Conservation (phyloP, 2,113 vertebrate genomes). For the Malurus elegans region DNA sequence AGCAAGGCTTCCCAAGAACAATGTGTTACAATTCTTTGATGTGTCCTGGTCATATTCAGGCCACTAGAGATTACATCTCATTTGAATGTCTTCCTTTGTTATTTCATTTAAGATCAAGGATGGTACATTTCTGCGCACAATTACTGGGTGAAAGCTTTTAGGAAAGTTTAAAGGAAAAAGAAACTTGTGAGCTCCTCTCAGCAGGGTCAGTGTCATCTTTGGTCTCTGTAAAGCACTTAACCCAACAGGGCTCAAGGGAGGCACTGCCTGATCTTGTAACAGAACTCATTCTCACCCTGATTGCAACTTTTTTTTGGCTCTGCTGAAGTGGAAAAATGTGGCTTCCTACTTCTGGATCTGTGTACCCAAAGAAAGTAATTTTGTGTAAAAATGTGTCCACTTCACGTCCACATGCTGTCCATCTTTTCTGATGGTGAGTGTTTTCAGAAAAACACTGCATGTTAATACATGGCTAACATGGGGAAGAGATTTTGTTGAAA, state of each 20-base stretch:
- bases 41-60: neutral
- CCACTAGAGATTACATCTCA: neutral
- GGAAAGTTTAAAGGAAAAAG: neutral
- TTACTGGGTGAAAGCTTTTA: neutral
- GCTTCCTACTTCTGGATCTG: neutral
- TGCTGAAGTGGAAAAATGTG: neutral
- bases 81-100: neutral
- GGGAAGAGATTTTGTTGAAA: neutral
- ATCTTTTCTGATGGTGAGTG: neutral
- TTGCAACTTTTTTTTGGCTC: neutral
- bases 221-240: neutral
- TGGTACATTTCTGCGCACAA: neutral
- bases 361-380: neutral
- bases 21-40: neutral
- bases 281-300: accelerated
- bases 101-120: neutral
- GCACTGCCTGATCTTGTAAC: neutral
- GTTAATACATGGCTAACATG: neutral
- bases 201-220: neutral
- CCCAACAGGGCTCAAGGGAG: neutral
- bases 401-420: neutral
- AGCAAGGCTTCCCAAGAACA: neutral
- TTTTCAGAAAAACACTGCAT: neutral
- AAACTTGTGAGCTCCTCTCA: neutral
- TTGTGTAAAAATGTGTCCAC: neutral